Conservation (phyloP, 2,113 vertebrate species). For the Terrapene triunguis region DNA sequence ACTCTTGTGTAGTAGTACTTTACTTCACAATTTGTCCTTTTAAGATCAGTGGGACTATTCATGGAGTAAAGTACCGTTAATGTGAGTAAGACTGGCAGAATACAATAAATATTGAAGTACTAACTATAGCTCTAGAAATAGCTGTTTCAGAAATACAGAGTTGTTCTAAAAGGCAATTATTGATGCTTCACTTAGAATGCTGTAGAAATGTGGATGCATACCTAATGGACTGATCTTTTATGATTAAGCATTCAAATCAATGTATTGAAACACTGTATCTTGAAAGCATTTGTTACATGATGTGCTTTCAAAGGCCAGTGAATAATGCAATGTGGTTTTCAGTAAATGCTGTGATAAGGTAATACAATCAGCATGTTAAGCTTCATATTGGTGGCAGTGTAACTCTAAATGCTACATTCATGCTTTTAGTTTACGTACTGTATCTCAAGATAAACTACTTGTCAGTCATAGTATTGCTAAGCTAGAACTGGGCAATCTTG, state of each 20-base stretch:
- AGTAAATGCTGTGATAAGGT: background rate
- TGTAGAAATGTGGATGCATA: background rate
- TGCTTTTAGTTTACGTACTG: background rate
- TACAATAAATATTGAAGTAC: background rate
- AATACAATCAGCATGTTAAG: slow-evolving; percentile 26
- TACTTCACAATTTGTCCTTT: background rate
- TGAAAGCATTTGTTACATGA: slow-evolving; percentile 13
- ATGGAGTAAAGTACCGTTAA: accelerated
- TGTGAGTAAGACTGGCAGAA: background rate
- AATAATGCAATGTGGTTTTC: slow-evolving; percentile 11
- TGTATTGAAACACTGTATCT: background rate
- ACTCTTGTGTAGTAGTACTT: background rate
- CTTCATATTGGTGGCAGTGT: slow-evolving; percentile 32
- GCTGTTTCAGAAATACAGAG: background rate
- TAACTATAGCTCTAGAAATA: background rate
- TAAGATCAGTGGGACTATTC: background rate
- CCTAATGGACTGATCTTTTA: slow-evolving; percentile 28
- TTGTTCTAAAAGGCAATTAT: background rate
- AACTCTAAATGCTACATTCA: slow-evolving; percentile 12
- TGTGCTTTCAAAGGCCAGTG: slow-evolving; percentile 15
- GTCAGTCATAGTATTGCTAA: background rate
- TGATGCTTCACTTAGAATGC: background rate
- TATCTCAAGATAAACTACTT: background rate
- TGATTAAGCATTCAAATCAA: background rate
- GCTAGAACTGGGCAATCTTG: background rate